Evolutionary conservation across 1,140 invertebrate genomes (phyloP), one percentile per base, ranked within the genome.

Genomic region (Pachyrhynchus sulphureomaculatus): DNA sequence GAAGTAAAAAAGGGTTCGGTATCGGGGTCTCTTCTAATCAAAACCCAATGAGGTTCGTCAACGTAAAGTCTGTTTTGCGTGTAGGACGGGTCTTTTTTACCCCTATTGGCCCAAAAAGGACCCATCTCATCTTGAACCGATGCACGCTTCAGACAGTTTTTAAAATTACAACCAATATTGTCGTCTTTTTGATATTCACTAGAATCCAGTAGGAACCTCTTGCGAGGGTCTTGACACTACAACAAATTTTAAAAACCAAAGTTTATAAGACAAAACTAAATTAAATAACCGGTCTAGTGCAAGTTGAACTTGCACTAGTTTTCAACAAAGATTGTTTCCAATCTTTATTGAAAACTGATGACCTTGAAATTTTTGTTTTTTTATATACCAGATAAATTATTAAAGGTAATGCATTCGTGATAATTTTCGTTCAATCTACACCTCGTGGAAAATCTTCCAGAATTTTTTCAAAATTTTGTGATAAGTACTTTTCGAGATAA

Each of bases 81-180:
- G 44, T 57, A 67, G 2, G 17, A 63, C 0, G 68, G 67, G 59
- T 72, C 67, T 47, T 68, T 72, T 49, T 74, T 74, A n/a, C 72
- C 73, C 34, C 73, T 53, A 41, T 75, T 75, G 1, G 72, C 72
- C 72, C 72, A 75, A 58, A 75, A 75, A 20, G 73, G 72, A 0
- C 71, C 72, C 13, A 65, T 41, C n/a, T 75, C 70, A 3, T 63
- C 66, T 37, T 68, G 62, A 20, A 34, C 36, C 12, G 44, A 20
- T 20, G 63, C 64, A 34, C 70, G 48, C 45, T 66, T 68, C 1
- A 66, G 32, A 47, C 69, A 72, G 9, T 26, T 56, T n/a, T 48
- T 41, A 4, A 26, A 15, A 5, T 44, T 41, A 53, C 68, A 70
- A 13, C 29, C 33, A 1, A 67, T 33, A 5, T 64, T 45, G 10